phyloP scores from a whole-genome alignment of 30 jellyfish, hydroid and myxozoan species.

The Cassiopea xamachana region DNA sequence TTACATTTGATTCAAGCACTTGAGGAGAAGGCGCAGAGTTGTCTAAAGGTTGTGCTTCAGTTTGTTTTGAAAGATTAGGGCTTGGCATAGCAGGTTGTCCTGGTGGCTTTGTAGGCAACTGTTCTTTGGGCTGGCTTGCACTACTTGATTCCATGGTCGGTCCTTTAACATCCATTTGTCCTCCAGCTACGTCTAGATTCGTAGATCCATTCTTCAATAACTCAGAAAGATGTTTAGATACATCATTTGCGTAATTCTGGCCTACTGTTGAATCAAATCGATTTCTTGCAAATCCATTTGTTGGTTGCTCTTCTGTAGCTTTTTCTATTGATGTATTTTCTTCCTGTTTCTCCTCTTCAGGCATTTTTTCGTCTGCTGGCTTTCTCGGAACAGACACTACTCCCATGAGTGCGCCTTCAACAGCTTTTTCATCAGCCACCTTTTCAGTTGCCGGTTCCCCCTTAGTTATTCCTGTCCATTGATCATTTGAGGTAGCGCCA shows the following conservation, averaged over 20 bases:
- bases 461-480: slow-evolving; percentile 28
- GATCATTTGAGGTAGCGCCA: slow-evolving; percentile 12
- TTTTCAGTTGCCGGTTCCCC: slow-evolving; percentile 41
- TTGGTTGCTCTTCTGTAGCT: slow-evolving; percentile 34
- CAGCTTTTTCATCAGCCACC: slow-evolving; percentile 16
- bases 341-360: slow-evolving; percentile 41
- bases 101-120: not conserved
- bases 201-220: slow-evolving; percentile 1
- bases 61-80: not conserved
- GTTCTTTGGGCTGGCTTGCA: not conserved
- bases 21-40: not conserved
- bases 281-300: not conserved
- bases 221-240: slow-evolving; percentile 35
- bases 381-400: slow-evolving; percentile 43
- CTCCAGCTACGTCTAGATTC: slow-evolving; percentile 30
- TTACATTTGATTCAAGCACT: not conserved
- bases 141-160: not conserved
- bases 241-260: slow-evolving; percentile 13
- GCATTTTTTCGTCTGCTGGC: slow-evolving; percentile 35
- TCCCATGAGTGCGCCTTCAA: slow-evolving; percentile 22
- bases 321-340: slow-evolving; percentile 31
- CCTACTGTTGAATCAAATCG: not conserved
- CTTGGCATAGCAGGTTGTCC: not conserved
- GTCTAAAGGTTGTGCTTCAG: not conserved
- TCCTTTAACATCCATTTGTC: slow-evolving; percentile 10